Conservation (phyloP, 2,888 invertebrate genomes). For the Drosophila lacicola region DNA sequence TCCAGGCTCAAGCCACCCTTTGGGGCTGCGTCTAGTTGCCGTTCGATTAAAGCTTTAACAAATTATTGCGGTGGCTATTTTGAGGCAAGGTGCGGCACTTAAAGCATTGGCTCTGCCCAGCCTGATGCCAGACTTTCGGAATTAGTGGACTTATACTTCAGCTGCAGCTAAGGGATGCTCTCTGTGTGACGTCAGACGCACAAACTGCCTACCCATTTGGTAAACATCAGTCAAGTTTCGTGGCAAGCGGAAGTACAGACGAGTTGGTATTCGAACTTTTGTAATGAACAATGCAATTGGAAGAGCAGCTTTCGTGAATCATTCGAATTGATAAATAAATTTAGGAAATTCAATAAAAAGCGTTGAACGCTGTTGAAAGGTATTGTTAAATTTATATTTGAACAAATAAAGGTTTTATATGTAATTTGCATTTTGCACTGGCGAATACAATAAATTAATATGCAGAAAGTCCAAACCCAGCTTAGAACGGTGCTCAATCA, state of each 20-base stretch:
- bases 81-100: conserved; percentile 33
- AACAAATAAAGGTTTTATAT: background rate
- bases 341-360: background rate
- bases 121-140: conserved; percentile 2
- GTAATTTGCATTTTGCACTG: background rate
- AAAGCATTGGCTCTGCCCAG: conserved; percentile 22
- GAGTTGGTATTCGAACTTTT: conserved; percentile 28
- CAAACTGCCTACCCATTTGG: conserved; percentile 13
- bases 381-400: background rate
- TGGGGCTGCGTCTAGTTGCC: background rate
- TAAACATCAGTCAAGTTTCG: conserved; percentile 32
- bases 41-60: conserved; percentile 38
- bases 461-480: too few species aligned
- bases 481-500: too few species aligned
- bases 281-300: conserved; percentile 15
- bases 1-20: conserved; percentile 17
- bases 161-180: conserved; percentile 33
- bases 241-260: conserved; percentile 19
- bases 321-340: conserved; percentile 12
- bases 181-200: conserved; percentile 28
- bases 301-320: background rate
- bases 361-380: background rate
- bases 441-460: too few species aligned
- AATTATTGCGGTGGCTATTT: conserved; percentile 33
- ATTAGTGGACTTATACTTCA: background rate